Evolutionary conservation across 2,888 invertebrate genomes (phyloP).

Genomic region (Agriopis marginaria): DNA sequence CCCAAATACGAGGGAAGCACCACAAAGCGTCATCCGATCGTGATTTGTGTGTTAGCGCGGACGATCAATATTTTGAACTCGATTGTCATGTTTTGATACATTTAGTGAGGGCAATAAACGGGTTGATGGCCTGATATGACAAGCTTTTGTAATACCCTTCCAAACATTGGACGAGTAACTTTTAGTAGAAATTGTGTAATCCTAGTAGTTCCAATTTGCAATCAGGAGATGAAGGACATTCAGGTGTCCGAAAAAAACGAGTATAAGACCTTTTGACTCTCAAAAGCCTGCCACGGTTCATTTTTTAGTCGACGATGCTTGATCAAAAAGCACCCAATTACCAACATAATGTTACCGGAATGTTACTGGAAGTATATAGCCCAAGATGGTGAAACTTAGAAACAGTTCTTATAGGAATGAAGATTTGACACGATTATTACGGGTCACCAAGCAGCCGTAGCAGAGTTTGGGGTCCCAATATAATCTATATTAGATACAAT

Average conservation of each 20-base stretch:
- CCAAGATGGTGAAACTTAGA: no score
- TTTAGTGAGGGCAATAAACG: constrained; percentile 11
- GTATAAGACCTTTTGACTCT: not conserved
- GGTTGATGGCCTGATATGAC: constrained; percentile 9
- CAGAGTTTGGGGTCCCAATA: no score
- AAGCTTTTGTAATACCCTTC: not conserved
- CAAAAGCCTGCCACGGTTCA: not conserved
- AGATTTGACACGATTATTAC: no score
- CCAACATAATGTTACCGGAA: not conserved
- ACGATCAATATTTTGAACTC: constrained; percentile 14
- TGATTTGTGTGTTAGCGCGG: constrained; percentile 12
- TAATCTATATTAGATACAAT: no score
- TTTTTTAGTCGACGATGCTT: not conserved
- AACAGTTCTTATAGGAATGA: no score
- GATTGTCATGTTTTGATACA: constrained; percentile 3
- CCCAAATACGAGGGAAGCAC: constrained; percentile 3
- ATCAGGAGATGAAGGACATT: not conserved
- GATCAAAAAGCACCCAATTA: not conserved
- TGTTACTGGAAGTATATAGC: not conserved
- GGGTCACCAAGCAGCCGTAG: no score
- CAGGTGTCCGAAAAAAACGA: not conserved
- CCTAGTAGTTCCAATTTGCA: not conserved
- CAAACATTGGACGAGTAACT: not conserved
- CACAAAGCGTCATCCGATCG: constrained; percentile 9
- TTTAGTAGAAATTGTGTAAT: not conserved